Percentiles rank a stretch among this genome's conserved stretches.
Conservation (phyloP, 1,140 invertebrate genomes). For the Solenopsis fugax region DNA sequence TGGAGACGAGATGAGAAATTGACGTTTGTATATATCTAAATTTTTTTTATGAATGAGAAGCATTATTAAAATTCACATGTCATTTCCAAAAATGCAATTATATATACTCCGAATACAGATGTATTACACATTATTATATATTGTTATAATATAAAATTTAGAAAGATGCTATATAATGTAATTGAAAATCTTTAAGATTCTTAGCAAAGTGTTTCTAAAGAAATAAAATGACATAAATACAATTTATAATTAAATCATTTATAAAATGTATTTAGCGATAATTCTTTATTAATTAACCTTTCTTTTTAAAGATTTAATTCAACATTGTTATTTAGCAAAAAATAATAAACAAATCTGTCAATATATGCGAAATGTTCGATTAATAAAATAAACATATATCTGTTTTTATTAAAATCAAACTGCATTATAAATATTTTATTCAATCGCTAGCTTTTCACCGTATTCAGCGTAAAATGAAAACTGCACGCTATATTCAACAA, state of each 20-base stretch:
- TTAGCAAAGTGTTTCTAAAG: not conserved
- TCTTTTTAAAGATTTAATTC: slow-evolving; percentile 4
- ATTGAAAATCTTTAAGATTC: not conserved
- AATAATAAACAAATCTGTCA: not conserved
- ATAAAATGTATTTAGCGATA: not conserved
- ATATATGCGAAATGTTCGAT: not conserved
- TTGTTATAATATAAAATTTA: slow-evolving; percentile 1
- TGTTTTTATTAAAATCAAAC: slow-evolving; percentile 3
- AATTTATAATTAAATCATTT: not conserved
- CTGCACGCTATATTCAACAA: slow-evolving; percentile 34
- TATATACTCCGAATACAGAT: not conserved
- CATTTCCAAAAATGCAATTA: slow-evolving; percentile 39
- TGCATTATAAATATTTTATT: not conserved
- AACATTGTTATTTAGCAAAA: not conserved
- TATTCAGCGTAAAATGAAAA: slow-evolving; percentile 18
- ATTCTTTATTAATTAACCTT: not conserved
- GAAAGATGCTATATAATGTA: not conserved
- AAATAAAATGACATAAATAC: not conserved
- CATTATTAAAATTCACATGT: slow-evolving; percentile 30
- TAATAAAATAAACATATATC: not conserved
- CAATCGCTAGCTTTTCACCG: slow-evolving; percentile 8
- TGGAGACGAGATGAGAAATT: slow-evolving; percentile 47
- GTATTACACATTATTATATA: not conserved
- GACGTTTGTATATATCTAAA: slow-evolving; percentile 26
- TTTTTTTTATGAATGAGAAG: slow-evolving; percentile 26